phyloP scores from a whole-genome alignment of 2,888 invertebrate species.

The Rhingia rostrata region DNA sequence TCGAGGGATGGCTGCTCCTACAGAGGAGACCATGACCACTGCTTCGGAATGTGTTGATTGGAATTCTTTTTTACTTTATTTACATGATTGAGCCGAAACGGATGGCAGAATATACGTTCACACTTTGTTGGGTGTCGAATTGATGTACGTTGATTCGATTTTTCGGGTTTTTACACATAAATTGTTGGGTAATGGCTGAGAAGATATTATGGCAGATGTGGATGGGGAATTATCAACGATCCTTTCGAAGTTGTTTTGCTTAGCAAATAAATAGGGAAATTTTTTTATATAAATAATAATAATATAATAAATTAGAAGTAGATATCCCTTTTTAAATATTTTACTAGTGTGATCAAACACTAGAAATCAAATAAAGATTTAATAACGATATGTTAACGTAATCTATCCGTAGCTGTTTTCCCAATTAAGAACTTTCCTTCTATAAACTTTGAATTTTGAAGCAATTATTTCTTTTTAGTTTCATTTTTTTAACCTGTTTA shows the following conservation, averaged over 20 bases:
- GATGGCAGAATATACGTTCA: constrained; percentile 35
- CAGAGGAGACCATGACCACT: constrained; percentile 25
- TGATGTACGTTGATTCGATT: constrained; percentile 68
- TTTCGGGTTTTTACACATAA: constrained; percentile 25
- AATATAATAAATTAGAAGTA: too few relatives aligned
- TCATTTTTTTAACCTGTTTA: too few relatives aligned
- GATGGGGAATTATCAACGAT: neutral
- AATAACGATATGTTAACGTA: too few relatives aligned
- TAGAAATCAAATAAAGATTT: neutral
- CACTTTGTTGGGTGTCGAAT: constrained; percentile 50
- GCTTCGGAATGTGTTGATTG: constrained; percentile 67
- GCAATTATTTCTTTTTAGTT: too few relatives aligned
- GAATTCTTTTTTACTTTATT: constrained; percentile 47
- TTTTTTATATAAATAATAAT: too few relatives aligned
- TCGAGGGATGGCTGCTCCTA: constrained; percentile 20
- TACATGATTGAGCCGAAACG: constrained; percentile 44
- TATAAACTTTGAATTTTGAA: too few relatives aligned
- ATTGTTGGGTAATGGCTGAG: constrained; percentile 35
- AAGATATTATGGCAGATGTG: constrained; percentile 21
- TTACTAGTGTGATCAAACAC: neutral
- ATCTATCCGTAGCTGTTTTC: too few relatives aligned
- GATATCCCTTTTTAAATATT: too few relatives aligned
- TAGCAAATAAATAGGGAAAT: neutral
- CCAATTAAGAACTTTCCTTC: too few relatives aligned
- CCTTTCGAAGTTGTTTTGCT: neutral